Evolutionary conservation across 2,113 vertebrate species (phyloP).

Genomic region (Mirza zaza): DNA sequence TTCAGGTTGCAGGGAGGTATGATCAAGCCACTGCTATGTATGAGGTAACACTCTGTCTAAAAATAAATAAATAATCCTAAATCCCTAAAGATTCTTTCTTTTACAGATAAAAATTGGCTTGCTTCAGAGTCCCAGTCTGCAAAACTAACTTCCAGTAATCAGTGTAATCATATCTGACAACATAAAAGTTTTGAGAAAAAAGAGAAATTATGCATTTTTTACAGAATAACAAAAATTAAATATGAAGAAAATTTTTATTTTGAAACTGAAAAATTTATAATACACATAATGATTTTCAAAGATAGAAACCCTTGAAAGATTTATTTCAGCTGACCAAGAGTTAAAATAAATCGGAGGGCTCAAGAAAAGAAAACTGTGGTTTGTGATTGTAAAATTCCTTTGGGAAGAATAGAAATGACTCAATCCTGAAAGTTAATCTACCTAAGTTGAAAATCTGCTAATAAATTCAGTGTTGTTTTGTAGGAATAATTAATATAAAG

Average conservation of each 20-base stretch:
- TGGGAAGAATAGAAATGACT: background rate
- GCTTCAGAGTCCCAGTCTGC: background rate
- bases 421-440: background rate
- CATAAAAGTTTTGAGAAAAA: too few species aligned
- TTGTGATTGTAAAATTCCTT: background rate
- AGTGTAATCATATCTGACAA: background rate
- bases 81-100: background rate
- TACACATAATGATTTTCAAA: background rate
- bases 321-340: background rate
- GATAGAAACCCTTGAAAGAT: background rate
- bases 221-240: background rate
- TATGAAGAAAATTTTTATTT: background rate
- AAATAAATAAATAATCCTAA: background rate
- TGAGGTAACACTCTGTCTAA: too few species aligned
- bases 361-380: background rate
- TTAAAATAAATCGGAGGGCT: background rate
- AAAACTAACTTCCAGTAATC: background rate
- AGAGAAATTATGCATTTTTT: background rate
- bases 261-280: background rate
- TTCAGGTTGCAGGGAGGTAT: too few species aligned
- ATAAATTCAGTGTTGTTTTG: background rate
- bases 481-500: background rate
- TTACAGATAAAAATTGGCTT: background rate
- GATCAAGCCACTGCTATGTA: background rate
- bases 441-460: background rate